Percentiles rank a stretch among this genome's conserved stretches.
Conservation (phyloP, 2,888 invertebrate species). For the Pterobdella sp. region DNA sequence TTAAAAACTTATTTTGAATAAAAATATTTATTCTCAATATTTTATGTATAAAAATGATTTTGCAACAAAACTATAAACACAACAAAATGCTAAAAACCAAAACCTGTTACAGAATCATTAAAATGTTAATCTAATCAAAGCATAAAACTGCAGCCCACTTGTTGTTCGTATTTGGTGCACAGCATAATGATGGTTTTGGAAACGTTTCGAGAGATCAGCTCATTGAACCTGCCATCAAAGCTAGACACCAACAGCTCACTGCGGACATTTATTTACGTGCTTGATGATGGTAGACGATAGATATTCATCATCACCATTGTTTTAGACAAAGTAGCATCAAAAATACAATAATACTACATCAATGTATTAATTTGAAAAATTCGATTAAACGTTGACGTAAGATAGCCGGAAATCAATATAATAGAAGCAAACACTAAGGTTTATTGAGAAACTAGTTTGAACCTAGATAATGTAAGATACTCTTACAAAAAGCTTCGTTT, state of each 20-base stretch:
- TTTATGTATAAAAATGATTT: neutral
- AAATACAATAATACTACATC: too few species aligned
- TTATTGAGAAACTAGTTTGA: too few species aligned
- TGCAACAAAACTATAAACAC: neutral
- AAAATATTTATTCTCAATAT: neutral
- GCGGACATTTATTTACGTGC: neutral
- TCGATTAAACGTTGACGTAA: too few species aligned
- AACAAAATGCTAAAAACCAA: neutral
- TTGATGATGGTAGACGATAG: too few species aligned
- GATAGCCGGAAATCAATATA: too few species aligned
- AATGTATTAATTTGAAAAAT: too few species aligned
- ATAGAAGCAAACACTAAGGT: too few species aligned
- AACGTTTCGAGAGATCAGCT: conserved; percentile 71
- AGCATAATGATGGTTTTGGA: conserved; percentile 75
- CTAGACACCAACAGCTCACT: conserved; percentile 74
- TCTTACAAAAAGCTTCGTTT: too few species aligned
- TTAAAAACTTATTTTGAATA: too few species aligned
- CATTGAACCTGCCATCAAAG: conserved; percentile 71
- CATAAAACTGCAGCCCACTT: conserved; percentile 47
- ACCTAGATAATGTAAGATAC: too few species aligned
- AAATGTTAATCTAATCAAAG: neutral
- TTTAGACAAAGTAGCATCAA: too few species aligned
- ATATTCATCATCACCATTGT: too few species aligned
- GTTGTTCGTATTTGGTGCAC: conserved; percentile 64
- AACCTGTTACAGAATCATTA: neutral